Conservation (phyloP, 92 coral and sea anemone genomes). For the Phenganax stokvisi region DNA sequence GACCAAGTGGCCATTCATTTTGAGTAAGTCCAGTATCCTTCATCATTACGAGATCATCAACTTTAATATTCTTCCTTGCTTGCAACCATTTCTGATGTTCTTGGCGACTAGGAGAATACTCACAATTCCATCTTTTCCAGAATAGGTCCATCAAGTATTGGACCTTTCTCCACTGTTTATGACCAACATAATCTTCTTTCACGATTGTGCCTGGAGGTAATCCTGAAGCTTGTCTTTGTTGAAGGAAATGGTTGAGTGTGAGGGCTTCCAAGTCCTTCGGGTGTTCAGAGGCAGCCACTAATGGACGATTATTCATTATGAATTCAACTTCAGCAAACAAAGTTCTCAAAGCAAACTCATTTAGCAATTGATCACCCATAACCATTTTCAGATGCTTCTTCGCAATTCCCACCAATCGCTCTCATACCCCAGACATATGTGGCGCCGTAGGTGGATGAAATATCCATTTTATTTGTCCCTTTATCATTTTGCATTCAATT, state of each 20-base stretch:
- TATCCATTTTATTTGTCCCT: slow-evolving; percentile 50
- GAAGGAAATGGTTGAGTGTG: slow-evolving; percentile 58
- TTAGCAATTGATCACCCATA: slow-evolving; percentile 47
- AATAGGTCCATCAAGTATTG: slow-evolving; percentile 36
- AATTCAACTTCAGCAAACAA: slow-evolving; percentile 46
- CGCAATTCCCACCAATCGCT: slow-evolving; percentile 46
- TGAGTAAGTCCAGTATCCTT: slow-evolving; percentile 10
- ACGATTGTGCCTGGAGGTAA: slow-evolving; percentile 53
- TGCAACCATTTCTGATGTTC: slow-evolving; percentile 31
- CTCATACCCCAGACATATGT: slow-evolving; percentile 59
- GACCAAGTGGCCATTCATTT: slow-evolving; percentile 39
- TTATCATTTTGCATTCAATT: slow-evolving; percentile 41
- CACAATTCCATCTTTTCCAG: slow-evolving; percentile 40
- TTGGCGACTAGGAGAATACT: slow-evolving; percentile 18
- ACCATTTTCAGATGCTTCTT: slow-evolving; percentile 52
- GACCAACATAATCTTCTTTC: slow-evolving; percentile 42
- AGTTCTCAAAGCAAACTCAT: slow-evolving; percentile 48
- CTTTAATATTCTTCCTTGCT: background rate
- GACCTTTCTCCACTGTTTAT: slow-evolving; percentile 45
- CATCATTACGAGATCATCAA: slow-evolving; percentile 30
- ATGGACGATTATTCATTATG: slow-evolving; percentile 45
- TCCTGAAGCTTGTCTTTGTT: slow-evolving; percentile 43
- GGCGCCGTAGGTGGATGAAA: slow-evolving; percentile 59
- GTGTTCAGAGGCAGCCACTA: slow-evolving; percentile 51
- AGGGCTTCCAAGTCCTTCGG: slow-evolving; percentile 49